Evolutionary conservation across 2,113 vertebrate species (phyloP), one percentile per base, ranked within the genome.

Genomic region (Odobenus rosmarus): DNA sequence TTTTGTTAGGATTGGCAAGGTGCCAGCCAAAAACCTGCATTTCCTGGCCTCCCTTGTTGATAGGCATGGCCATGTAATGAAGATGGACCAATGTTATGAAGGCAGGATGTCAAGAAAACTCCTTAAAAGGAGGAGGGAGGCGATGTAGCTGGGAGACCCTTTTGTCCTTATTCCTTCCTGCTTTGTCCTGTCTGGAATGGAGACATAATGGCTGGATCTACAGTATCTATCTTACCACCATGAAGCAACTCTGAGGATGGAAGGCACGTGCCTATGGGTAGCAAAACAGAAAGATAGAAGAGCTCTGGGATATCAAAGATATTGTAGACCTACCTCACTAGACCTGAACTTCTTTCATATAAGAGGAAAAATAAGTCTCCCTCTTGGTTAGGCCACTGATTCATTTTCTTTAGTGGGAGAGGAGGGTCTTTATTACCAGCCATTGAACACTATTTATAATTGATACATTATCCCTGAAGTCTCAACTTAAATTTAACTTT

Each of bases 381-480:
- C 9, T 71, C 11, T 94, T 92, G 64, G 79, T 90, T 94, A 81
- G 51, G 77, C 11, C 61, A 95, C n/a, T 90, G 13, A 46, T 80
- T 83, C 55, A 79, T 67, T 94, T 92, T 74, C 90, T 89, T 92
- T 92, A 26, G 10, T 55, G 6, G 42, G 39, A n/a, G 39, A 76
- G 10, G 4, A 5, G 3, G 1, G 13, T 64, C 71, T 94, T 79
- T 57, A 90, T 93, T 90, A 92, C 19, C 76, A 90, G 51, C 26
- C 86, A 12, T 67, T 79, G 31, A 94, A 84, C n/a, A 95, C 21
- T 90, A 67, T 23, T 89, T 76, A 81, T 95, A 76, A 55, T 7
- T 64, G 28, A 96, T 88, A 95, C 4, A 92, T 79, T 89, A 96
- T 53, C 61, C 53, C 23, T 86, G 23, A 90, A 94, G 39, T 82